A percentile compares a stretch with the other conserved stretches of the same genome.
Evolutionary conservation across 2,888 invertebrate species (phyloP).

Genomic region (Keiferia lycopersicella): DNA sequence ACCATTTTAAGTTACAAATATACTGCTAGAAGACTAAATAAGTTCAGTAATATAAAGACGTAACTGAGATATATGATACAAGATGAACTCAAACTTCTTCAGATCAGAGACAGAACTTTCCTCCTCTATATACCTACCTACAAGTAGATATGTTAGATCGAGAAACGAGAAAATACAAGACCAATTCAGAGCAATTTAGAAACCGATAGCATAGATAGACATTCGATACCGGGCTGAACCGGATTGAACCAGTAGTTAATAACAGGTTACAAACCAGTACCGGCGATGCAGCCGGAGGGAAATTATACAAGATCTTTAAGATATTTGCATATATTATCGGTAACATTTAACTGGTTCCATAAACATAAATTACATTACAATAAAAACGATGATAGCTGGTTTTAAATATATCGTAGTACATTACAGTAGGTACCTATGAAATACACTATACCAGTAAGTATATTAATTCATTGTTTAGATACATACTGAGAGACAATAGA

Average conservation of each 20-base stretch:
- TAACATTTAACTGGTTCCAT: background rate
- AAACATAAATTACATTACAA: background rate
- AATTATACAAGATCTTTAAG: constrained; percentile 9
- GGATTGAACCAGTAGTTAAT: constrained; percentile 6
- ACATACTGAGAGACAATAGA: constrained; percentile 8
- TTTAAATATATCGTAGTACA: too few species aligned
- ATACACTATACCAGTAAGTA: too few species aligned
- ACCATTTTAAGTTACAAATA: too few species aligned
- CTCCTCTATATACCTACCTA: too few species aligned
- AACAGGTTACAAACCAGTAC: constrained; percentile 1
- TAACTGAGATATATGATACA: too few species aligned
- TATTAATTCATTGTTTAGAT: too few species aligned
- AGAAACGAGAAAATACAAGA: background rate
- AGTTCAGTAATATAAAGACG: too few species aligned
- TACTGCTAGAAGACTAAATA: too few species aligned
- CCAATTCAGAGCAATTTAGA: constrained; percentile 8
- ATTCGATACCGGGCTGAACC: constrained; percentile 18
- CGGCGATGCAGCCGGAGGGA: constrained; percentile 12
- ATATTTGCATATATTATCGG: constrained; percentile 3
- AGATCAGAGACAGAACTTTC: background rate
- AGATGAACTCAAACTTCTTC: too few species aligned
- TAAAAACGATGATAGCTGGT: background rate
- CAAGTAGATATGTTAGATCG: background rate
- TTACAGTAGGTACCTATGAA: too few species aligned
- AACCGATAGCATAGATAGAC: constrained; percentile 7